Base-by-base conservation (phyloP, 2,113 vertebrate species). In the Nesoenas mayeri region DNA sequence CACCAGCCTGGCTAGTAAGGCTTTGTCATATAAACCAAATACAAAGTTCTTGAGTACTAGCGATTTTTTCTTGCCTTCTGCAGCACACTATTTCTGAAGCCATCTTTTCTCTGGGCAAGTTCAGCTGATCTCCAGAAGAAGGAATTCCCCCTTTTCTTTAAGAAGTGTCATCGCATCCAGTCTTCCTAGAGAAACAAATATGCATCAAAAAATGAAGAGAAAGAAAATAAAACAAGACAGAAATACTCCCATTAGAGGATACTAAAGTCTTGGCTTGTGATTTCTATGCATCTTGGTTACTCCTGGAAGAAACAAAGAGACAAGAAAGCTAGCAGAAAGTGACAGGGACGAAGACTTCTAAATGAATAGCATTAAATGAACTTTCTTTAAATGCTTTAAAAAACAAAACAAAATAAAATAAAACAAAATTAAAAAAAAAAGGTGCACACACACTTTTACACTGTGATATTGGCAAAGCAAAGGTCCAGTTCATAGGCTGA, bases 361-460 rank as follows among this genome's bases (percentile, higher is more conserved):
- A 77, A 80, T 57, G 2, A 88, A 74, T 24, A 80, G 20, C 29
- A 66, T 80, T 85, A 69, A 85, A 69, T 28, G 11, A 79, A 31
- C 34, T 42, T 73, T 50, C 12, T 74, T 64, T 34, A 44, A 77
- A 73, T 47, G n/a, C 14, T 79, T 79, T 53, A 15, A 60, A 79
- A 79, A 36, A 2, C 0, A 3, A 56, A 48, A 72, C 24, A 72
- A 88, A 89, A 47, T 19, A 82, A 79, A 36, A 2, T 0, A 3
- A 60, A 48, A 72, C 24, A 72, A 88, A 89, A 10, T 47, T n/a
- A n/a, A n/a, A 19, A 9, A 75, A 86, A 86, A 70, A 89, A 74
- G 4, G 4, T 60, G 10, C 5, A 0, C 88, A 89, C 89, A 65
- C 6, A 6, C 56, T 91, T 64, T 16, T 60, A 93, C 0, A 0